Evolutionary conservation across 2,888 invertebrate species (phyloP), one percentile per base, ranked within the genome.

Genomic region (Drosophila prolongata): DNA sequence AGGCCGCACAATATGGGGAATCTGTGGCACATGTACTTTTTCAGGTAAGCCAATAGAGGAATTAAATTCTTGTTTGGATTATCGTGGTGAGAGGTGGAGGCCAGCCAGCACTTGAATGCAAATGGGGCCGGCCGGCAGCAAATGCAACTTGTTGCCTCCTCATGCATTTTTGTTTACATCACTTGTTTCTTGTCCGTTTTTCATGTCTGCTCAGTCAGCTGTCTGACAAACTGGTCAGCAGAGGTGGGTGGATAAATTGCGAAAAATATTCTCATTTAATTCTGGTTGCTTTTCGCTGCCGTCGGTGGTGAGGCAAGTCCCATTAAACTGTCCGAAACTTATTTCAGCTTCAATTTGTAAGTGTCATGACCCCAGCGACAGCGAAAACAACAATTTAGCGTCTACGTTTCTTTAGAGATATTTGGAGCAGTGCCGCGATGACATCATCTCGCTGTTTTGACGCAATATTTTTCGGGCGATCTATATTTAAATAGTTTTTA

Each of bases 311-410:
- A 50, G 50, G 69, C 76, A 55, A 70, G 59, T 49, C 65, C 77
- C 79, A 79, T 79, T 81, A 73, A 81, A 62, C 76, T 78, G 78
- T 70, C 84, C 77, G 66, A 88, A 86, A 82, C 75, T 62, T 59
- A 79, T 87, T 87, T 84, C 72, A 77, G 78, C 75, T 70, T 87
- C 85, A 89, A 87, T 81, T 85, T 79, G 78, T 67, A 70, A 55
- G 76, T 86, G 87, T 86, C 88, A 64, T 80, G 83, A 84, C 83
- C 83, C 82, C 88, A 62, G 65, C 50, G 35, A 58, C 49, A 57
- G 58, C 70, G 50, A 71, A 65, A 70, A 66, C 75, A 75, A 68
- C 56, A 58, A 73, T 54, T 53, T 46, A 49, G 35, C 50, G 43
- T 50, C 52, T 59, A 53, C 58, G 30, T 57, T 44, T 59, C 24